These are phyloP conservation scores for Melanchra persicariae DNA, from an alignment of 2,888 invertebrate species.

Conservation along the genomic window DNA sequence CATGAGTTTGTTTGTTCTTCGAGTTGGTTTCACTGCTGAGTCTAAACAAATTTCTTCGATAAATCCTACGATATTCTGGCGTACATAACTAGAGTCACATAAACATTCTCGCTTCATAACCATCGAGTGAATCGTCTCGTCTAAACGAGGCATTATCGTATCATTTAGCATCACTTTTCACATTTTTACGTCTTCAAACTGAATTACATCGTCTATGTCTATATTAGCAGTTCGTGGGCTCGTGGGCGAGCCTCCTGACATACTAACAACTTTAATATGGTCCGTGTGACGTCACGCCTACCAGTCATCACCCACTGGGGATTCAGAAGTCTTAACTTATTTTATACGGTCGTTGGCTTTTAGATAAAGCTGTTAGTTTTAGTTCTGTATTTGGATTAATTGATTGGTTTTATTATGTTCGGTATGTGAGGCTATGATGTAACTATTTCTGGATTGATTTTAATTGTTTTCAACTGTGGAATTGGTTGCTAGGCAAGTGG, in stretches of 20 bases:
- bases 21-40: too few relatives aligned
- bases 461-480: background rate
- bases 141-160: conserved; percentile 15
- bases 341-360: conserved; percentile 48
- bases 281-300: conserved; percentile 52
- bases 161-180: conserved; percentile 48
- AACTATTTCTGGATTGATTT: conserved; percentile 16
- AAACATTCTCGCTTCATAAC: background rate
- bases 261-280: conserved; percentile 49
- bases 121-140: background rate
- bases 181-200: conserved; percentile 44
- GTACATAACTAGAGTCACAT: background rate
- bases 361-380: conserved; percentile 43
- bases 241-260: conserved; percentile 55
- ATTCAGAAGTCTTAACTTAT: conserved; percentile 38
- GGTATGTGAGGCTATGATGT: conserved; percentile 30
- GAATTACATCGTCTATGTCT: conserved; percentile 42
- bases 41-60: too few relatives aligned
- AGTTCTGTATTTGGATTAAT: conserved; percentile 43
- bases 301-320: conserved; percentile 48
- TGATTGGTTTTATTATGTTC: conserved; percentile 21
- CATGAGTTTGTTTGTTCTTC: too few relatives aligned
- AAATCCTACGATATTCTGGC: too few relatives aligned
- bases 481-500: background rate
- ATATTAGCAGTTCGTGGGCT: conserved; percentile 37